Conservation (phyloP, 2,888 invertebrate genomes). For the Eupithecia inturbata region DNA sequence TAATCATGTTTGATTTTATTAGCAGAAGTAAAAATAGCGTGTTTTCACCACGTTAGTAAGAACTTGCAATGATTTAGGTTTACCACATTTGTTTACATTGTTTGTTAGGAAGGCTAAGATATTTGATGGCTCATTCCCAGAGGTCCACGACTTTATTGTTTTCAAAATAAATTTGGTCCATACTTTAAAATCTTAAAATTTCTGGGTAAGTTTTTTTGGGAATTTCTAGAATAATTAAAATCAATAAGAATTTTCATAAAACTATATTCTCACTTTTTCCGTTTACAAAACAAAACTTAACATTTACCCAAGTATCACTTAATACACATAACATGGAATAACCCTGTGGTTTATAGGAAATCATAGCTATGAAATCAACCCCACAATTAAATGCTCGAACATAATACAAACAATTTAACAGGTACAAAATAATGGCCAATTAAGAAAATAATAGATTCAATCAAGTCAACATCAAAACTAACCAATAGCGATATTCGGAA, state of each 20-base stretch:
- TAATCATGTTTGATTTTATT: no score
- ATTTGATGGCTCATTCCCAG: no score
- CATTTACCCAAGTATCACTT: constrained; percentile 16
- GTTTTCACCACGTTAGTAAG: no score
- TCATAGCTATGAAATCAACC: neutral
- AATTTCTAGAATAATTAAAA: neutral
- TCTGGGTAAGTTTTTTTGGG: neutral
- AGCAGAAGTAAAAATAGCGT: no score
- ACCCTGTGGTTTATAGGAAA: neutral
- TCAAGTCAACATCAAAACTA: neutral
- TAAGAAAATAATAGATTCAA: neutral
- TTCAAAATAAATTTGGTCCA: no score
- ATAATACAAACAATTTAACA: constrained; percentile 16
- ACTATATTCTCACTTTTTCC: constrained; percentile 25
- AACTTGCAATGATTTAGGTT: no score
- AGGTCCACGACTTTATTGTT: no score
- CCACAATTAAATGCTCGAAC: constrained; percentile 7
- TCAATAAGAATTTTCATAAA: constrained; percentile 18
- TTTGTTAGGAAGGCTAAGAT: no score
- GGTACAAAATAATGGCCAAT: constrained; percentile 30
- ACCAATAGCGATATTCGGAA: neutral
- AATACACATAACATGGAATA: constrained; percentile 11
- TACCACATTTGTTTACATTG: no score
- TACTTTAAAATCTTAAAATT: no score
- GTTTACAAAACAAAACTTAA: constrained; percentile 33